Conservation (phyloP, 2,113 vertebrate genomes). For the Pygathrix nemaeus region DNA sequence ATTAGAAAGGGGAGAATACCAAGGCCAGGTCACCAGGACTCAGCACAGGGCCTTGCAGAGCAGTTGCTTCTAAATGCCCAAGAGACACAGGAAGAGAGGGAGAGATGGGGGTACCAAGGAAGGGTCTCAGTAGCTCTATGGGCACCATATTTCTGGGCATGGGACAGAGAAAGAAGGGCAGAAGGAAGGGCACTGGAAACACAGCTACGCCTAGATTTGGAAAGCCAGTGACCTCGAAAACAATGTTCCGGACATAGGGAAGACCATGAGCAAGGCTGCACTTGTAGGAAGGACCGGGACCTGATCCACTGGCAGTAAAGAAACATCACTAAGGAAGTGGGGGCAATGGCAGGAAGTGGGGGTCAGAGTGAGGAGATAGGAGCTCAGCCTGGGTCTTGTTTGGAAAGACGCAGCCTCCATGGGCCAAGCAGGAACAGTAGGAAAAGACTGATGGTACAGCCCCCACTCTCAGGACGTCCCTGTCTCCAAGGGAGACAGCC, state of each 20-base stretch:
- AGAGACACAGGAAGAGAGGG: not conserved
- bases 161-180: not conserved
- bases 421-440: not conserved
- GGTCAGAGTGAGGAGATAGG: not conserved
- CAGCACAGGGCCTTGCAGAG: not conserved
- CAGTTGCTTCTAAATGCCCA: not conserved
- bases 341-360: not conserved
- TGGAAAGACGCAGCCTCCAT: not conserved
- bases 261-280: too few species aligned
- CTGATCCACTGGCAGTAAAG: not conserved
- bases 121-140: not conserved
- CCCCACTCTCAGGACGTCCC: not conserved
- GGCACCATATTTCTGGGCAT: not conserved
- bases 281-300: not conserved
- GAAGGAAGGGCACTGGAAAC: not conserved
- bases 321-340: not conserved
- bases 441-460: not conserved
- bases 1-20: not conserved
- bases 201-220: not conserved
- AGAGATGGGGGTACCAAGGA: not conserved
- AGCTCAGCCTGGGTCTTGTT: not conserved
- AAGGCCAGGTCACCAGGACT: not conserved
- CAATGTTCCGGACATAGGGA: not conserved
- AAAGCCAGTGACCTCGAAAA: not conserved
- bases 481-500: not conserved